phyloP scores from a whole-genome alignment of 2,113 vertebrate genomes.

The Porphyrio hochstetteri region DNA sequence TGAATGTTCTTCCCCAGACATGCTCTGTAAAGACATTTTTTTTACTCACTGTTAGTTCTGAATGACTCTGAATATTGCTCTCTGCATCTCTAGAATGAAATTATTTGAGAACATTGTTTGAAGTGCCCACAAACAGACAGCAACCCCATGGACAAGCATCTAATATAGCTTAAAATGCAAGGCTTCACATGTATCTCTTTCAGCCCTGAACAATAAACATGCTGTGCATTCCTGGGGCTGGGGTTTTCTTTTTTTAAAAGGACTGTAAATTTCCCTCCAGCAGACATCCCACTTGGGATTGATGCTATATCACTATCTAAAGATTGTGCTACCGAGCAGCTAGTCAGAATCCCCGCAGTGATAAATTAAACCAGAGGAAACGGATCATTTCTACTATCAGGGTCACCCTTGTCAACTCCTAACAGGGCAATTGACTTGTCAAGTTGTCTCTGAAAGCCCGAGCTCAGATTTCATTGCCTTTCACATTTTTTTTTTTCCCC shows the following conservation, averaged over 20 bases:
- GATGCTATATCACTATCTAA: neutral
- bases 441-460: slow-evolving; percentile 32
- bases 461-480: slow-evolving; percentile 66
- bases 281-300: neutral
- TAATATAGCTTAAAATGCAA: fast-evolving
- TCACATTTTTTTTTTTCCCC: neutral
- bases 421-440: slow-evolving; percentile 70
- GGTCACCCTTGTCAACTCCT: slow-evolving; percentile 66
- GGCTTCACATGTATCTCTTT: neutral
- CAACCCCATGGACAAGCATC: fast-evolving
- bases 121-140: neutral
- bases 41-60: neutral
- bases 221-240: neutral
- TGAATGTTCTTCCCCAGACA: neutral
- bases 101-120: neutral
- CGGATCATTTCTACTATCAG: slow-evolving; percentile 65
- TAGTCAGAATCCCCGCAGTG: neutral
- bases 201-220: neutral
- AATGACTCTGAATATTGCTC: neutral
- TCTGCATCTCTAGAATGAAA: neutral
- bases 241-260: neutral
- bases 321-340: slow-evolving; percentile 27
- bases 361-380: slow-evolving; percentile 67
- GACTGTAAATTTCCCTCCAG: neutral
- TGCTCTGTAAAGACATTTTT: neutral